phyloP scores from a whole-genome alignment of 2,888 invertebrate species.

The Synanthedon formicaeformis region DNA sequence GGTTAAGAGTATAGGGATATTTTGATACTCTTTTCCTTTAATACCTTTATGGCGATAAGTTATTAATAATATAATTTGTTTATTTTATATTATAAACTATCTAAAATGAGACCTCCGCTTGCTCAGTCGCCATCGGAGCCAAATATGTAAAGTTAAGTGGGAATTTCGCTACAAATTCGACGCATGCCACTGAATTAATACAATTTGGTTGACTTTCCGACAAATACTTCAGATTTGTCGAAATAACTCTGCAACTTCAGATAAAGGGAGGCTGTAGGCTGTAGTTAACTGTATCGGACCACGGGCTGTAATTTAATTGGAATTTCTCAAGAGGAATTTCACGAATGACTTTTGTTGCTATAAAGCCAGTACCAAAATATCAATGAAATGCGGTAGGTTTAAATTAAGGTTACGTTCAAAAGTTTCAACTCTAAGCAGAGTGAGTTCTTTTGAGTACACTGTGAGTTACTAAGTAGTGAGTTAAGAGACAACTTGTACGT shows the following conservation, averaged over 20 bases:
- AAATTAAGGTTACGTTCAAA: too few relatives aligned
- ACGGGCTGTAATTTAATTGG: constrained; percentile 47
- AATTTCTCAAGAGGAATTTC: constrained; percentile 49
- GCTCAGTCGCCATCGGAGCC: not conserved
- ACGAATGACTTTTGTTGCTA: constrained; percentile 43
- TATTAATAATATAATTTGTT: too few relatives aligned
- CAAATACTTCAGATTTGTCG: constrained; percentile 48
- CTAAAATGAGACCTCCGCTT: not conserved
- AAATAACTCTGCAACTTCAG: constrained; percentile 47
- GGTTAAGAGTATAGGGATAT: too few relatives aligned
- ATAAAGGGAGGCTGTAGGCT: constrained; percentile 34
- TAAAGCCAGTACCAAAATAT: constrained; percentile 19
- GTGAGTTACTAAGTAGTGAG: too few relatives aligned
- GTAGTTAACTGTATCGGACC: constrained; percentile 39
- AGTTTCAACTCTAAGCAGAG: too few relatives aligned
- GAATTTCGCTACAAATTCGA: constrained; percentile 21
- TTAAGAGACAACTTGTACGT: too few relatives aligned
- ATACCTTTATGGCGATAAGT: too few relatives aligned
- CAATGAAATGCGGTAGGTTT: constrained; percentile 6
- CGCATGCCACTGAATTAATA: constrained; percentile 16
- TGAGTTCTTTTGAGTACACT: too few relatives aligned
- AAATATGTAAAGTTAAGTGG: constrained; percentile 1
- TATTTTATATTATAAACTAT: too few relatives aligned
- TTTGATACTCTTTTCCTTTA: too few relatives aligned
- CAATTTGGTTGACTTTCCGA: constrained; percentile 7